phyloP scores from a whole-genome alignment of 92 coral and sea anemone genomes.

The Hydrozoanthus gracilis region DNA sequence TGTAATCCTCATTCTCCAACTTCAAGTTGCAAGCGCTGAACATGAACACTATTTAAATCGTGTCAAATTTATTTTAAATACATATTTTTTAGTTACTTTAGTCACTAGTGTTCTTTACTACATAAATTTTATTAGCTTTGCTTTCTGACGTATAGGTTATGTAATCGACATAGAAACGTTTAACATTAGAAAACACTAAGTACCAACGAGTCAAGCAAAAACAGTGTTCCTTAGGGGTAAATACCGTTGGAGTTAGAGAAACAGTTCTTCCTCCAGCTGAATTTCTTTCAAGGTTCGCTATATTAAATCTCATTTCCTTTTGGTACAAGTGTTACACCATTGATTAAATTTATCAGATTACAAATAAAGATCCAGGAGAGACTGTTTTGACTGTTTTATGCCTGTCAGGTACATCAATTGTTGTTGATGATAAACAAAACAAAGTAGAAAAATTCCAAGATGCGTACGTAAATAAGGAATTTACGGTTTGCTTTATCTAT shows the following conservation, averaged over 20 bases:
- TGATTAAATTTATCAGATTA: slow-evolving; percentile 4
- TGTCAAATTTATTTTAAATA: too few species aligned
- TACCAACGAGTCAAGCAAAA: too few species aligned
- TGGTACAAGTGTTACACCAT: not conserved
- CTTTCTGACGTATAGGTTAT: not conserved
- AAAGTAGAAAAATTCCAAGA: slow-evolving; percentile 37
- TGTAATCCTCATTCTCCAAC: too few species aligned
- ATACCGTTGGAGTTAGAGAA: too few species aligned
- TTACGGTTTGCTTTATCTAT: slow-evolving; percentile 5
- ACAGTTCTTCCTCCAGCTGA: not conserved
- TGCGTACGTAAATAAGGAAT: not conserved
- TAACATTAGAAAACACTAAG: not conserved
- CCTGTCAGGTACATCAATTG: slow-evolving; percentile 30
- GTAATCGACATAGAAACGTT: not conserved
- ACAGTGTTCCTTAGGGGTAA: too few species aligned
- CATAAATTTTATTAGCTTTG: not conserved
- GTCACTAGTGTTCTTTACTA: too few species aligned
- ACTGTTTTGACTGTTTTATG: slow-evolving; percentile 22
- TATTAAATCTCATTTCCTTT: not conserved
- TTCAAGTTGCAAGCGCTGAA: too few species aligned
- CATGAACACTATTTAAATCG: too few species aligned
- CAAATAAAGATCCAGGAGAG: not conserved
- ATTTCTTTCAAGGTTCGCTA: not conserved
- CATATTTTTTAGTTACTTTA: too few species aligned
- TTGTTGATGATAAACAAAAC: slow-evolving; percentile 38